Base-by-base conservation (phyloP, 1,140 invertebrate genomes). In the Scylla paramamosain region DNA sequence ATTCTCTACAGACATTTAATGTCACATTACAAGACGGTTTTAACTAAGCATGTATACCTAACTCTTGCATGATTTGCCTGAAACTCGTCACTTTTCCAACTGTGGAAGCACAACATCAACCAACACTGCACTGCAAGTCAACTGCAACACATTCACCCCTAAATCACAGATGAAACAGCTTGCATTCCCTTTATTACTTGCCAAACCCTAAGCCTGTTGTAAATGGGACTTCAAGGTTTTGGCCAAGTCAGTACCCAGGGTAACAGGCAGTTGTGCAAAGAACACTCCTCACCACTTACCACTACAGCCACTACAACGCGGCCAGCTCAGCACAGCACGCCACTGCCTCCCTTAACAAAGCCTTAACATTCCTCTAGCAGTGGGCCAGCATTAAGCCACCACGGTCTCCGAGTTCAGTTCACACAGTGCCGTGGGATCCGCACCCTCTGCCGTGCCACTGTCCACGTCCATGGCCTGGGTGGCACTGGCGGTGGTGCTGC, bases 391-490 rank as follows among this genome's bases (percentile, higher is more conserved):
- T 96, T 96, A 96, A 94, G 95, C 95, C 32, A 96, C 95, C 67
- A 96, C 95, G 39, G 95, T 96, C 77, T 94, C 95, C 20, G 95
- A 94, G 91, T 96, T 96, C 48, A 96, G 91, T 48, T 96, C 95
- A 84, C 95, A 96, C 14, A 96, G 93, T 20, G 93, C 83, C 14
- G 95, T 45, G 77, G 93, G 93, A 46, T 96, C 95, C 14, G 91
- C 86, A 16, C 86, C 93, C 52, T 96, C 95, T 7, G 91, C 90
- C 46, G 95, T 89, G 67, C 67, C 67, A 48, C 91, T 48, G 45
- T 96, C 95, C 0, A 95, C 95, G 16, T 96, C 95, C 92, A 95
- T 93, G 67, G 93, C 77, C 89, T 95, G 95, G 29, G 91, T 86
- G 29, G 93, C 91, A 48, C 82, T 92, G 45, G 93, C 7, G 10